Evolutionary conservation across 2,888 invertebrate genomes (phyloP), one percentile per base, ranked within the genome.

Genomic region (Chloromyia formosa): DNA sequence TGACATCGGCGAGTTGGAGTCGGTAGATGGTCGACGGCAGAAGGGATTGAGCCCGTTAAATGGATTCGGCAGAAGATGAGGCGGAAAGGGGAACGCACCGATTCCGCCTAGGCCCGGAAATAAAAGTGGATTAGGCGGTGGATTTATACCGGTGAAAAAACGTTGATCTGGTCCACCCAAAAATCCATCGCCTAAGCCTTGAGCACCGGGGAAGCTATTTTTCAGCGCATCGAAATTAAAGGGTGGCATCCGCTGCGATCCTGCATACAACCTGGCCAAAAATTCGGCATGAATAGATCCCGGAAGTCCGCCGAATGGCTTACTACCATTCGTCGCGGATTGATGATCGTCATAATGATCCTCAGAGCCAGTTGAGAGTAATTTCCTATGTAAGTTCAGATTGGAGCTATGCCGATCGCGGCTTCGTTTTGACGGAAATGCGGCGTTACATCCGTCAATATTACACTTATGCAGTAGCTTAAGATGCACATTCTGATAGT

Each of bases 381-480:
- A 87, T 84, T 97, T 97, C 78, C 95, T 90, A 82, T 98, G 97
- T 53, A 98, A 88, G 83, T 94, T 96, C 74, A 94, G 88, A 83
- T 98, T 97, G 18, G 95, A 91, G 82, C 95, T 95, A 85, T 98
- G 97, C 1, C 96, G 89, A 82, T 98, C 97, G 80, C 97, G 91
- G 81, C 94, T 95, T 75, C 96, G 88, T 83, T 96, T 97, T 0
- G 97, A 96, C 4, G 96, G 94, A 84, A 97, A 98, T 0, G 96
- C 94, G 0, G 97, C 97, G 85, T 94, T 94, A 84, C 98, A 98
- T 0, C 97, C 96, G 78, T 96, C 96, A 27, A 96, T 93, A 81
- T 93, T 94, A 86, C 98, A 98, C 83, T 94, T 94, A 86, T 97
- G 97, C 93, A 96, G 95, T 76, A 97, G 86, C 86, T 97, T 97